A percentile compares a stretch with the other conserved stretches of the same genome.
These are phyloP conservation scores for Colletes latitarsis DNA, from an alignment of 1,140 invertebrate species.

Conservation along the genomic window DNA sequence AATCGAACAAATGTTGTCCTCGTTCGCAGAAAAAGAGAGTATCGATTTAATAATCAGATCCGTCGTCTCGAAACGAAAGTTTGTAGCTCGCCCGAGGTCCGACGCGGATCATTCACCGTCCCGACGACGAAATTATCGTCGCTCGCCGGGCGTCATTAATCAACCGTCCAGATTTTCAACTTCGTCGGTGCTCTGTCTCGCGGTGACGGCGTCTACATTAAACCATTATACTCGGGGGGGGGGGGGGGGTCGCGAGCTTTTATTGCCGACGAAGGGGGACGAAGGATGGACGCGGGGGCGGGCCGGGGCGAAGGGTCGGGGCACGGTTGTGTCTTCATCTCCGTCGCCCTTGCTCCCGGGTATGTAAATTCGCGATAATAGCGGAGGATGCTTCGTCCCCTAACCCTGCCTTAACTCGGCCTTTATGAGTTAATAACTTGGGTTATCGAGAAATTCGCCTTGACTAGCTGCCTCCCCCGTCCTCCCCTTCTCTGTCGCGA, in stretches of 20 bases:
- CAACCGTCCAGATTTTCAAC: constrained; percentile 17
- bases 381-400: constrained; percentile 67
- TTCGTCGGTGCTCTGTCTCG: neutral
- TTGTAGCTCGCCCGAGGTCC: neutral
- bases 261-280: constrained; percentile 65
- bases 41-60: neutral
- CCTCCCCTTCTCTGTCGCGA: neutral
- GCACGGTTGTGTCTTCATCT: constrained; percentile 54
- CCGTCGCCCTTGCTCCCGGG: constrained; percentile 61
- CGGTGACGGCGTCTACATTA: constrained; percentile 75
- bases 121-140: neutral
- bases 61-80: too few relatives aligned
- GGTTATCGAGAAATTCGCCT: constrained; percentile 78
- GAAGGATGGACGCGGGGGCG: neutral
- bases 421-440: constrained; percentile 81
- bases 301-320: constrained; percentile 1
- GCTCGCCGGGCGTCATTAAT: constrained; percentile 11
- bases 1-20: neutral
- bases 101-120: neutral
- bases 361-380: constrained; percentile 80
- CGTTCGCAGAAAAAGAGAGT: too few relatives aligned
- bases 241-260: constrained; percentile 69
- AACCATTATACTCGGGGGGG: constrained; percentile 77
- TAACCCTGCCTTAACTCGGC: constrained; percentile 72
- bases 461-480: constrained; percentile 41